Evolutionary conservation across 1,140 invertebrate genomes (phyloP).

Genomic region (Manduca sexta): DNA sequence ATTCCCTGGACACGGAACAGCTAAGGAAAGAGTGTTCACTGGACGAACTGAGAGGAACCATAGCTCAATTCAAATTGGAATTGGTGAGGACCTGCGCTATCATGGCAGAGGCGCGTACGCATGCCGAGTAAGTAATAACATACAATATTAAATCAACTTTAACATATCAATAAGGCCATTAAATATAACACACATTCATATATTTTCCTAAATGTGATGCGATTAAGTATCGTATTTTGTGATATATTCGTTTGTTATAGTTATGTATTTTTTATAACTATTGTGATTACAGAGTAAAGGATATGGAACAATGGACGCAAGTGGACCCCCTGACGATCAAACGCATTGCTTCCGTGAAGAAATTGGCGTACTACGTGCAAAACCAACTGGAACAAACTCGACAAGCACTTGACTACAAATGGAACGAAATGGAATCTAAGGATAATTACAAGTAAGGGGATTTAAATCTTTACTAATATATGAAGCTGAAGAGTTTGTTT

Average conservation of each 20-base stretch:
- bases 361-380: conserved; percentile 76
- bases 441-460: conserved; percentile 25
- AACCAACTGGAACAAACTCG: conserved; percentile 75
- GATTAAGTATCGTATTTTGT: background rate
- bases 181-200: no score
- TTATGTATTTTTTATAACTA: background rate
- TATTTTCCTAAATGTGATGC: no score
- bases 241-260: background rate
- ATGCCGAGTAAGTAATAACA: conserved; percentile 72
- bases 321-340: conserved; percentile 75
- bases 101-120: conserved; percentile 76
- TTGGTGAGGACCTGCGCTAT: conserved; percentile 77
- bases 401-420: conserved; percentile 75
- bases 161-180: background rate
- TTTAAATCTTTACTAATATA: no score
- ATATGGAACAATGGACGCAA: conserved; percentile 68
- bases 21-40: conserved; percentile 53
- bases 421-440: conserved; percentile 67
- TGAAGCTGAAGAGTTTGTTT: no score
- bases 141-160: background rate
- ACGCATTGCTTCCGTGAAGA: conserved; percentile 73
- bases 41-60: conserved; percentile 54
- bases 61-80: conserved; percentile 72
- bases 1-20: conserved; percentile 31
- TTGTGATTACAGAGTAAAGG: conserved; percentile 51